Conservation (phyloP, 2,113 vertebrate genomes). For the Lepus americanus region DNA sequence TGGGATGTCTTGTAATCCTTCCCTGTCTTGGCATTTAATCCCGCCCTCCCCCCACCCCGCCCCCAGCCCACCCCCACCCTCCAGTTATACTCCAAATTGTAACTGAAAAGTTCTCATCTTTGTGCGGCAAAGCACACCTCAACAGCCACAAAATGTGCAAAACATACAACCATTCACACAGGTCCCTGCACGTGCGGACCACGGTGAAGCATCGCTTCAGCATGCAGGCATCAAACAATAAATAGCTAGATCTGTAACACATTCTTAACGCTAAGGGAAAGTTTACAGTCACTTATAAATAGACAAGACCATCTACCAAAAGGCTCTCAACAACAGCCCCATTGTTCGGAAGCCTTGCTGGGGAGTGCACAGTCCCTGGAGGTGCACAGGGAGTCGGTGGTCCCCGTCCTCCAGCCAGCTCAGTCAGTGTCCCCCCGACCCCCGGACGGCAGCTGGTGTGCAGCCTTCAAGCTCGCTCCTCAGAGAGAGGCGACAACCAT, state of each 20-base stretch:
- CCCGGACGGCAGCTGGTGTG: slow-evolving; percentile 86
- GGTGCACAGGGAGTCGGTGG: neutral
- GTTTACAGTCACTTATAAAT: slow-evolving; percentile 88
- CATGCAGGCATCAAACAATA: slow-evolving; percentile 95
- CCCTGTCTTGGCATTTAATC: slow-evolving; percentile 82
- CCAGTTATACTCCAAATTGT: slow-evolving; percentile 77
- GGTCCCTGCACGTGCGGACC: slow-evolving; percentile 87
- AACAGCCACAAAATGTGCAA: slow-evolving; percentile 92
- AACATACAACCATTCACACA: slow-evolving; percentile 86
- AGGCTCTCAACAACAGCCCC: slow-evolving; percentile 74
- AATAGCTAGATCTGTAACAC: slow-evolving; percentile 91
- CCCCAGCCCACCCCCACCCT: slow-evolving; percentile 78
- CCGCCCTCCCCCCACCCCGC: slow-evolving; percentile 65
- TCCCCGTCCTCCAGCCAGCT: slow-evolving; percentile 64
- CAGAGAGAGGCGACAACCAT: slow-evolving; percentile 87
- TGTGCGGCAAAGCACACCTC: slow-evolving; percentile 87
- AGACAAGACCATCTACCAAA: slow-evolving; percentile 81
- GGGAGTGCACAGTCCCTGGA: slow-evolving; percentile 44
- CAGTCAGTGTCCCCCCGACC: slow-evolving; percentile 75
- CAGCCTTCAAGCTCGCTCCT: slow-evolving; percentile 84
- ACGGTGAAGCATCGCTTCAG: slow-evolving; percentile 87
- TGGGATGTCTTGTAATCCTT: slow-evolving; percentile 81
- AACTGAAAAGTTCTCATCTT: slow-evolving; percentile 82
- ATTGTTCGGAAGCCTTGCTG: slow-evolving; percentile 65
- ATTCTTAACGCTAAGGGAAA: slow-evolving; percentile 84